Evolutionary conservation across 2,888 invertebrate genomes (phyloP).

Genomic region (Congeria kusceri): DNA sequence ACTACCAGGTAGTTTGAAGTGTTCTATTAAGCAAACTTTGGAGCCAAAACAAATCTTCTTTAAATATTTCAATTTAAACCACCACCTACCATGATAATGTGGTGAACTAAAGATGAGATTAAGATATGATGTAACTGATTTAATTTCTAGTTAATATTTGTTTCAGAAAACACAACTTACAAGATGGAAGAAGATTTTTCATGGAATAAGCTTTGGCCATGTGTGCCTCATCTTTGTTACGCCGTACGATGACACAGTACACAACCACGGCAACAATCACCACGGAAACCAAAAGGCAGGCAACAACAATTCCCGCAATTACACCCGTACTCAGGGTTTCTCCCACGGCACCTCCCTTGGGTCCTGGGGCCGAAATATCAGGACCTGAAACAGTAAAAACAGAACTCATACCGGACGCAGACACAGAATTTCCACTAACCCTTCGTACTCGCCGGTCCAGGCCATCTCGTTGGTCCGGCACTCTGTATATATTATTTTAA

Average conservation of each 20-base stretch:
- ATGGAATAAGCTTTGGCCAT: conserved; percentile 39
- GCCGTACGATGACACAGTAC: conserved; percentile 43
- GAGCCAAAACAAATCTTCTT: too few relatives aligned
- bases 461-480: too few relatives aligned
- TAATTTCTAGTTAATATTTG: too few relatives aligned
- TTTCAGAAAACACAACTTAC: conserved; percentile 26
- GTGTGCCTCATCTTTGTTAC: conserved; percentile 56
- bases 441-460: too few relatives aligned
- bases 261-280: conserved; percentile 39
- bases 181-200: conserved; percentile 32
- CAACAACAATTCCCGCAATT: conserved; percentile 48
- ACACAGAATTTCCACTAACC: too few relatives aligned
- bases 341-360: background rate
- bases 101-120: too few relatives aligned
- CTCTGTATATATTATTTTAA: too few relatives aligned
- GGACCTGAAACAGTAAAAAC: conserved; percentile 41
- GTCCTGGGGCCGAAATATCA: conserved; percentile 37
- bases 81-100: too few relatives aligned
- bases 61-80: too few relatives aligned
- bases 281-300: conserved; percentile 25
- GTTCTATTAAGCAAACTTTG: too few relatives aligned
- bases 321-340: conserved; percentile 30
- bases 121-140: too few relatives aligned
- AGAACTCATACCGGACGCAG: background rate
- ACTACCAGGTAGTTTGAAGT: too few relatives aligned